Base-by-base conservation (phyloP, 2,113 vertebrate species). In the Rhynchopsitta pachyrhyncha region DNA sequence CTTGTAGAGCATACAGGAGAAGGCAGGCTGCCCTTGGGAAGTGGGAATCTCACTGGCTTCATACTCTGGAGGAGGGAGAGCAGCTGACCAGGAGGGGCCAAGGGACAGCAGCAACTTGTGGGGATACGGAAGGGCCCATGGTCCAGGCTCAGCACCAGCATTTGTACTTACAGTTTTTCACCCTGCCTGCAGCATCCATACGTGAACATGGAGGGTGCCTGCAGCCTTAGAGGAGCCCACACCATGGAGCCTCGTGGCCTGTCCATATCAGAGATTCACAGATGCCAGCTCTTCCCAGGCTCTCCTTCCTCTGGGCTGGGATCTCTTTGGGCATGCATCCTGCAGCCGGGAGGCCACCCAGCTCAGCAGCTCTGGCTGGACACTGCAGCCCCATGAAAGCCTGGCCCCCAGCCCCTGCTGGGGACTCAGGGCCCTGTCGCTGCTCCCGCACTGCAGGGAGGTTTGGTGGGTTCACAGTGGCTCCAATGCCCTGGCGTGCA, bases 381-480 rank as follows among this genome's bases (percentile, higher is more conserved):
- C 66, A 6, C 31, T 1, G 8, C 35, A 25, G 29, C 33, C 49
- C 18, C 3, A 2, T 3, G 29, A 22, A 22, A 49, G 9, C 35
- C 33, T 6, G 42, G 22, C 28, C 67, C 47, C 47, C 22, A 17
- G 31, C 44, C 22, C 55, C 17, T 46, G n/a, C 74, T 9, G 27
- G 13, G 46, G 29, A 31, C 1, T 17, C 1, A 31, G 46, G n/a
- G 1, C 17, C 13, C 18, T 22, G 50, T 3, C 1, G 0, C 50
- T 71, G 75, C 76, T 63, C 31, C 55, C 55, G 11, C 11, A 15
- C 41, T 74, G 66, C 41, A 24, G 13, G 5, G 41, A 63, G 25
- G 28, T 37, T 29, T 71, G 39, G n/a, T 52, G 86, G 17, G 4
- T 41, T 49, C 66, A 35, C 23, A 10, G 13, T 24, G 57, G 57